Evolutionary conservation across 2,888 invertebrate genomes (phyloP).

Genomic region (Thecophora atra): DNA sequence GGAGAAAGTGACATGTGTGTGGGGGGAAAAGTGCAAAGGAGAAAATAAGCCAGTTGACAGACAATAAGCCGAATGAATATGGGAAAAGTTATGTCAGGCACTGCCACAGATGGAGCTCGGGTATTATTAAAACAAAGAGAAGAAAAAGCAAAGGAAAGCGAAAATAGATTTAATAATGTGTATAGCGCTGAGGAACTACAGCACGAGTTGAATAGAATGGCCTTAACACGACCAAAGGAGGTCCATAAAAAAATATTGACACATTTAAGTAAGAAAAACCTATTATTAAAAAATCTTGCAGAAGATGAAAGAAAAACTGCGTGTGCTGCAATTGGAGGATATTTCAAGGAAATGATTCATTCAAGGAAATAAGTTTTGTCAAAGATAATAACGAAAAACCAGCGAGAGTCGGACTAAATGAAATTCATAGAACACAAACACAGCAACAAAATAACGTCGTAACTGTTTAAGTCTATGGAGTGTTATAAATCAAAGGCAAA

Average conservation of each 20-base stretch:
- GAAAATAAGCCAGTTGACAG: not conserved
- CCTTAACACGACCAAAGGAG: not conserved
- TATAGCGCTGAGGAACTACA: no score
- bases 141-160: not conserved
- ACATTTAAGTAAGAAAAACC: not conserved
- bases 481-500: constrained; percentile 17
- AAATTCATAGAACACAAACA: not conserved
- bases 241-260: not conserved
- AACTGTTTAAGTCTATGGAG: not conserved
- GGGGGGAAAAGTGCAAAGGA: not conserved
- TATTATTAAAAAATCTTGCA: no score
- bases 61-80: not conserved
- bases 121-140: not conserved
- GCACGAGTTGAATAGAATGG: not conserved
- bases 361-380: not conserved
- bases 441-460: no score
- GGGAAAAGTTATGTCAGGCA: not conserved
- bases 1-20: not conserved
- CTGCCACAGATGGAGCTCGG: not conserved
- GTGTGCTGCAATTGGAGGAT: not conserved
- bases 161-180: no score
- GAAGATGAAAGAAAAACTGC: no score
- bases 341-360: constrained; percentile 10
- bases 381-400: not conserved
- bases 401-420: not conserved